These are phyloP conservation scores for Vulpes lagopus DNA, from an alignment of 2,113 vertebrate species.

Conservation along the genomic window DNA sequence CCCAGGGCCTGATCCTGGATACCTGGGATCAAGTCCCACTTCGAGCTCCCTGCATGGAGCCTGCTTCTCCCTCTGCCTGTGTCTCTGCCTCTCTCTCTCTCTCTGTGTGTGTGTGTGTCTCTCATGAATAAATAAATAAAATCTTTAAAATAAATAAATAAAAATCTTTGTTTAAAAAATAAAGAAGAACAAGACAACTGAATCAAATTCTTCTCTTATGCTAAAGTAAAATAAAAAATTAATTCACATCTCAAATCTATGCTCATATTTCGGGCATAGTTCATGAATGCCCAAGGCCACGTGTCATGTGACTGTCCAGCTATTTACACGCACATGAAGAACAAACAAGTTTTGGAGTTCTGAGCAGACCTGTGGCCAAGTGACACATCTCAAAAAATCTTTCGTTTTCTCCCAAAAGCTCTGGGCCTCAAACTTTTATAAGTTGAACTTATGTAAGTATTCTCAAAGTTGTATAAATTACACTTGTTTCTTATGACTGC, in stretches of 20 bases:
- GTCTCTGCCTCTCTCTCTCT: no score
- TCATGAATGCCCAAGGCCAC: not conserved
- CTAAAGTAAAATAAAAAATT: constrained; percentile 48
- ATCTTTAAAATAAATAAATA: no score
- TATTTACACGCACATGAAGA: not conserved
- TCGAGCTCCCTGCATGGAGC: no score
- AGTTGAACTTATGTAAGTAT: not conserved
- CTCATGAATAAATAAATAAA: no score
- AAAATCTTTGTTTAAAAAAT: no score
- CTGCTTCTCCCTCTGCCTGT: no score
- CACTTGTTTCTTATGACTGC: not conserved
- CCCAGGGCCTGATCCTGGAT: no score
- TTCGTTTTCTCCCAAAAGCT: not conserved
- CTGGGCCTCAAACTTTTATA: not conserved
- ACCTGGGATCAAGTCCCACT: no score
- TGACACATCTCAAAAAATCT: not conserved
- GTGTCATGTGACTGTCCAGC: not conserved
- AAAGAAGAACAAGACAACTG: not conserved
- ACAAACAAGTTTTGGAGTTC: not conserved
- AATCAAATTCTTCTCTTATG: not conserved
- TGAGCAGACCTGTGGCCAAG: constrained; percentile 39
- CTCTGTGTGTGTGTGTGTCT: no score
- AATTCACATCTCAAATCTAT: constrained; percentile 33
- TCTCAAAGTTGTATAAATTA: not conserved
- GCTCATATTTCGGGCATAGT: not conserved